Percentiles rank a stretch among this genome's conserved stretches.
These are phyloP conservation scores for Myotis vivesi DNA, from an alignment of 2,797 vertebrate genomes.

Conservation along the genomic window DNA sequence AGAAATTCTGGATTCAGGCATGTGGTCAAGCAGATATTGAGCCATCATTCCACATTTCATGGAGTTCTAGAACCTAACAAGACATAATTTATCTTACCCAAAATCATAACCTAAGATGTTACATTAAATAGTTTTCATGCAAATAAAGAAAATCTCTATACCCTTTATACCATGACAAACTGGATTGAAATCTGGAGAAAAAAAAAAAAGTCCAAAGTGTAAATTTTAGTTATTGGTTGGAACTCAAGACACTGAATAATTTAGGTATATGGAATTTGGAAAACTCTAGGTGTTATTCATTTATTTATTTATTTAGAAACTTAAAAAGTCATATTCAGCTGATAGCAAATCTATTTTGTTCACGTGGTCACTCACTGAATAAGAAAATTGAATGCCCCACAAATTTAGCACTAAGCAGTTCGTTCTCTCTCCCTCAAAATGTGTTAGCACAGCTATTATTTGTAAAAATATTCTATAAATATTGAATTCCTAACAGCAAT, in stretches of 20 bases:
- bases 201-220: neutral
- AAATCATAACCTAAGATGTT: neutral
- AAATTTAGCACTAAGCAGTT: neutral
- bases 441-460: neutral
- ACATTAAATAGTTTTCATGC: neutral
- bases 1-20: neutral
- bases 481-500: neutral
- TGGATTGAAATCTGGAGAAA: neutral
- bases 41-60: neutral
- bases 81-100: neutral
- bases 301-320: slow-evolving; percentile 33
- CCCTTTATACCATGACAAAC: neutral
- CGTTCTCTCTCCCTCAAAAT: neutral
- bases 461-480: neutral
- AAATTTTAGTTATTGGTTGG: neutral
- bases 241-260: neutral
- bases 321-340: neutral
- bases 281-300: neutral
- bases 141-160: neutral
- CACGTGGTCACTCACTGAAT: neutral
- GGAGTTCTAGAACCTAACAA: neutral
- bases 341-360: neutral
- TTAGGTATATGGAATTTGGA: neutral
- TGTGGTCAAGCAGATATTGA: neutral
- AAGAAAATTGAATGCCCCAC: neutral